Conservation (phyloP, 2,113 vertebrate genomes). For the Scytalopus superciliaris region DNA sequence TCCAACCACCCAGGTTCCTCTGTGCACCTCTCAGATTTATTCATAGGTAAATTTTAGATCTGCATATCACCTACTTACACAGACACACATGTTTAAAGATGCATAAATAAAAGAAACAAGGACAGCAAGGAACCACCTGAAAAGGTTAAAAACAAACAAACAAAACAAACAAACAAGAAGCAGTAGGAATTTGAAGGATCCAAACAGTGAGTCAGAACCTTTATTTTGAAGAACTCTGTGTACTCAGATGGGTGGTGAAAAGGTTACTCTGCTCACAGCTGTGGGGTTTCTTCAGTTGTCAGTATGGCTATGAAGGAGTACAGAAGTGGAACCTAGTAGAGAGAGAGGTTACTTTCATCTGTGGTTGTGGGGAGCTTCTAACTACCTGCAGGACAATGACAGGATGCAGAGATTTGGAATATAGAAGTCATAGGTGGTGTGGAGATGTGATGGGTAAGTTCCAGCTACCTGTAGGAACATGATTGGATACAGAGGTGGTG, state of each 20-base stretch:
- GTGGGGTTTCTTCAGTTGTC: not conserved
- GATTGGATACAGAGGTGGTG: not conserved
- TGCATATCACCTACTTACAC: not conserved
- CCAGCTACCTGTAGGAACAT: not conserved
- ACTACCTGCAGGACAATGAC: not conserved
- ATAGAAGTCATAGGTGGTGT: not conserved
- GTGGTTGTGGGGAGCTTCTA: not conserved
- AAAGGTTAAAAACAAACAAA: not conserved
- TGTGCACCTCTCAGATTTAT: not conserved
- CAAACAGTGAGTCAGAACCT: not conserved
- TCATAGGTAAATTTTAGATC: not conserved
- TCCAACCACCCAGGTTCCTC: not conserved
- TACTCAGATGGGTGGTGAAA: not conserved
- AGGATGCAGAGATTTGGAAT: not conserved
- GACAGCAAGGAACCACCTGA: not conserved
- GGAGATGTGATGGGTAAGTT: accelerated
- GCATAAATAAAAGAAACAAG: not conserved
- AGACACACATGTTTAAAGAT: not conserved
- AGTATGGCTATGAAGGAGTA: not conserved
- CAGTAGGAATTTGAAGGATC: not conserved
- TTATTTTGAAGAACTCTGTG: not conserved
- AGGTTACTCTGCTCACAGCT: not conserved
- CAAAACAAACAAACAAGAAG: not conserved
- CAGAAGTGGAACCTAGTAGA: not conserved
- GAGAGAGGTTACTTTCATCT: not conserved